Conservation (phyloP, 2,888 invertebrate species). For the Pycnomerus fuliginosus region DNA sequence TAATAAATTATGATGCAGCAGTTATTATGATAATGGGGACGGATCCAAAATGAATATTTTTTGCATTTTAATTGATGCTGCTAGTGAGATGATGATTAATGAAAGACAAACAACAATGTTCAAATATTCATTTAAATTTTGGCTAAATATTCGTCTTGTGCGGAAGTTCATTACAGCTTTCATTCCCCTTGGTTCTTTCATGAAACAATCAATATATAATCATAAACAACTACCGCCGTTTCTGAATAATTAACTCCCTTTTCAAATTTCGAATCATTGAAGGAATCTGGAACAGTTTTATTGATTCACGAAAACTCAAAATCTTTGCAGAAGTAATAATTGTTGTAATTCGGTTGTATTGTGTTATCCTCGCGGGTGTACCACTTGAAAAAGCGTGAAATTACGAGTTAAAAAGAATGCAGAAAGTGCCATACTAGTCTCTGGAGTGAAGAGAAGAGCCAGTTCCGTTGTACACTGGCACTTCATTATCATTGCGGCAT, state of each 20-base stretch:
- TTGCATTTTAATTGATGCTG: too few relatives aligned
- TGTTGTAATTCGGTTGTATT: conserved; percentile 2
- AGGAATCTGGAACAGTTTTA: background rate
- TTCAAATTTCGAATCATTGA: background rate
- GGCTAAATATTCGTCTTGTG: background rate
- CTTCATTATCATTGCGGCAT: conserved; percentile 22
- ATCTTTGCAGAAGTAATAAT: conserved; percentile 4
- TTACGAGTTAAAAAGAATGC: conserved; percentile 25
- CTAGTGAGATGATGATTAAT: too few relatives aligned
- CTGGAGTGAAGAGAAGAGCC: conserved; percentile 24
- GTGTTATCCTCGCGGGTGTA: too few relatives aligned
- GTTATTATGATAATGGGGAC: too few relatives aligned
- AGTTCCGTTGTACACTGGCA: conserved; percentile 21
- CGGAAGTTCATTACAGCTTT: conserved; percentile 1
- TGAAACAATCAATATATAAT: conserved; percentile 6
- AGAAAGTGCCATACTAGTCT: conserved; percentile 22
- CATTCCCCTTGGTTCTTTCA: background rate
- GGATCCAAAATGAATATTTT: too few relatives aligned
- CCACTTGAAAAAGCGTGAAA: conserved; percentile 23
- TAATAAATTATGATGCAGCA: too few relatives aligned
- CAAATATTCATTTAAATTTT: conserved; percentile 5
- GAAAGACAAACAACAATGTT: too few relatives aligned
- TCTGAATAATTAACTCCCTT: conserved; percentile 6
- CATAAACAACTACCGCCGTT: conserved; percentile 1
- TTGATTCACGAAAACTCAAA: conserved; percentile 2